Evolutionary conservation across 2,888 invertebrate genomes (phyloP).

Genomic region (Adelognathus sp.): DNA sequence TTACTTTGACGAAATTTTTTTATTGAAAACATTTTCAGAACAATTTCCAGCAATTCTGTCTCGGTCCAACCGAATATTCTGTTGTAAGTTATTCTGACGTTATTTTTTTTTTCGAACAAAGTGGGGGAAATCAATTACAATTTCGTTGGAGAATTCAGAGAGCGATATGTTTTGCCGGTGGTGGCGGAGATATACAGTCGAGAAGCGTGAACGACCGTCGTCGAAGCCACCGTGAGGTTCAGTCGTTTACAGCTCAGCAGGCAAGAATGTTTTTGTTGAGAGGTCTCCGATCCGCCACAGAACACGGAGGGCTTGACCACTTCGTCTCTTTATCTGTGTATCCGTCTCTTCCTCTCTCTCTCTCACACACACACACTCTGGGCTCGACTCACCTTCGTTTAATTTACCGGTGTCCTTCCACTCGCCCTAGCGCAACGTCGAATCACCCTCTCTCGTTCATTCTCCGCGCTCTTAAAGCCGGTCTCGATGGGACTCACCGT

Average conservation of each 20-base stretch:
- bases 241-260: conserved; percentile 68
- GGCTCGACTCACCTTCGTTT: conserved; percentile 58
- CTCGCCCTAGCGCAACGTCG: conserved; percentile 37
- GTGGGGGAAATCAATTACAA: not conserved
- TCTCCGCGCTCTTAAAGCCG: conserved; percentile 43
- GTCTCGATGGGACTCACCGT: conserved; percentile 18
- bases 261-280: conserved; percentile 73
- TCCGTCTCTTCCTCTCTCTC: conserved; percentile 14
- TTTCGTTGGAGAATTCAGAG: not conserved
- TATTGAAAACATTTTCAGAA: not conserved
- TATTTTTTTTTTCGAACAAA: not conserved
- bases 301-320: conserved; percentile 55
- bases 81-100: too few relatives aligned
- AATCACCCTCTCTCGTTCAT: conserved; percentile 1
- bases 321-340: conserved; percentile 29
- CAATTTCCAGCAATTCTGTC: not conserved
- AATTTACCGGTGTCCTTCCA: conserved; percentile 48
- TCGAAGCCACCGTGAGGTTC: conserved; percentile 26
- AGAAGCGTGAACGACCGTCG: not conserved
- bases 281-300: conserved; percentile 48
- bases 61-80: too few relatives aligned
- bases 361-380: conserved; percentile 12
- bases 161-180: not conserved
- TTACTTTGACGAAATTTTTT: not conserved
- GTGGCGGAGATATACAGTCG: not conserved